Conservation (phyloP, 2,888 invertebrate species). For the Drosophila trichaetosa region DNA sequence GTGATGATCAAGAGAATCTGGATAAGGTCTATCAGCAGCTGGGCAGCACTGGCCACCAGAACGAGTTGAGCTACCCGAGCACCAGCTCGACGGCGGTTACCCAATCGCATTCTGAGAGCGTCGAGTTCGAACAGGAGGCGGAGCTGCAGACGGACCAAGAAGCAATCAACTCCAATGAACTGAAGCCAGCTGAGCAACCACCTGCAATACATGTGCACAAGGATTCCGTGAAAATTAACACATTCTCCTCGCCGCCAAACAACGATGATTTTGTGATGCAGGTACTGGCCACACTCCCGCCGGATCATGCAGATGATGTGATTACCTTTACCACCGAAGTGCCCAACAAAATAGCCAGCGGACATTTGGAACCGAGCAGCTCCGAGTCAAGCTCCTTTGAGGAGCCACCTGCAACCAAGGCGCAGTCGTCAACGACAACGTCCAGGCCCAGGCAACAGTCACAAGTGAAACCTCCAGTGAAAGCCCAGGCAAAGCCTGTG, state of each 20-base stretch:
- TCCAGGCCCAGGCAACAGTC: conserved; percentile 43
- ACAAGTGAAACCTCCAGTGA: conserved; percentile 14
- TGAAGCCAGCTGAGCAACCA: conserved; percentile 56
- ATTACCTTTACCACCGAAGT: conserved; percentile 80
- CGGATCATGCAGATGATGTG: conserved; percentile 60
- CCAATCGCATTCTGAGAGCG: conserved; percentile 59
- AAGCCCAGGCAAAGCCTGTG: conserved; percentile 30
- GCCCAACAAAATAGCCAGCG: conserved; percentile 81
- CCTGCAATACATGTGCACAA: conserved; percentile 78
- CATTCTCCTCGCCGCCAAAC: conserved; percentile 77
- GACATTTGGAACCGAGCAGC: conserved; percentile 70
- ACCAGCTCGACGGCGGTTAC: conserved; percentile 59
- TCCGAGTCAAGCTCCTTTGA: conserved; percentile 82
- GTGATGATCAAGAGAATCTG: conserved; percentile 68
- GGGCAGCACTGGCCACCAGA: conserved; percentile 51
- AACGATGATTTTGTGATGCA: conserved; percentile 83
- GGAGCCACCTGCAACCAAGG: conserved; percentile 59
- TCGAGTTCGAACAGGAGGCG: conserved; percentile 75
- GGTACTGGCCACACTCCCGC: conserved; percentile 76
- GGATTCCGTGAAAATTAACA: conserved; percentile 81
- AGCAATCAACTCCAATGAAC: conserved; percentile 39
- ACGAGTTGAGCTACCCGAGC: conserved; percentile 30
- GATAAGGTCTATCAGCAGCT: conserved; percentile 79
- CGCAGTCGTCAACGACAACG: conserved; percentile 27
- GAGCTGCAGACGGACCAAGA: conserved; percentile 56